Conservation (phyloP, 1,140 invertebrate genomes). For the Leptinotarsa texana region DNA sequence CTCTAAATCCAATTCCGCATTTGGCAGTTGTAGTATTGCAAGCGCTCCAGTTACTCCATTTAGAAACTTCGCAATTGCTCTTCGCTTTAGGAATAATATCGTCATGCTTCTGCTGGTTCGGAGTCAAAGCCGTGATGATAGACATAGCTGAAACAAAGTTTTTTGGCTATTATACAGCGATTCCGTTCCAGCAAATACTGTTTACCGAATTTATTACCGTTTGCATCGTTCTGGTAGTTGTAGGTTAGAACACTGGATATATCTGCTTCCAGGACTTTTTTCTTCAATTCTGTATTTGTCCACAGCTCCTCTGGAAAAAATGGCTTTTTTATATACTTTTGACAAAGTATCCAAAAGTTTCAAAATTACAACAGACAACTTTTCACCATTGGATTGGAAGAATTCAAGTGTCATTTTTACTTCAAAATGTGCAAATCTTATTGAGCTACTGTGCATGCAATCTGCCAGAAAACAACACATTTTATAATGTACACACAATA, state of each 20-base stretch:
- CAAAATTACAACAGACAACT: background rate
- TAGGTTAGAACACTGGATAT: background rate
- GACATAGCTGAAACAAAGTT: background rate
- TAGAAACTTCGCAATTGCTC: constrained; percentile 35
- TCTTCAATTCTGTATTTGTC: constrained; percentile 15
- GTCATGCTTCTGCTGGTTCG: background rate
- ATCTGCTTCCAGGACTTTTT: background rate
- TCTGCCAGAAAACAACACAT: no score
- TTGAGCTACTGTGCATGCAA: no score
- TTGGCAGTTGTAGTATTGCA: constrained; percentile 33
- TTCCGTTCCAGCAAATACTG: no score
- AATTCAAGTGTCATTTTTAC: no score
- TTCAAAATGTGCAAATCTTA: no score
- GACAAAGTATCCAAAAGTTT: background rate
- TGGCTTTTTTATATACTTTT: background rate
- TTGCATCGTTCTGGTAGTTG: background rate
- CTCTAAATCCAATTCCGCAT: constrained; percentile 39
- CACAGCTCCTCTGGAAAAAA: background rate
- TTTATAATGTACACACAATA: no score
- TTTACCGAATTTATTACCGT: background rate
- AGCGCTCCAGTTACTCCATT: constrained; percentile 45
- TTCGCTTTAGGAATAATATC: background rate
- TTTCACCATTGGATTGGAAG: no score
- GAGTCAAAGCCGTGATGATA: background rate
- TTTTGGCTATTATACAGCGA: background rate